Conservation (phyloP, 2,113 vertebrate genomes). For the Pionites leucogaster region DNA sequence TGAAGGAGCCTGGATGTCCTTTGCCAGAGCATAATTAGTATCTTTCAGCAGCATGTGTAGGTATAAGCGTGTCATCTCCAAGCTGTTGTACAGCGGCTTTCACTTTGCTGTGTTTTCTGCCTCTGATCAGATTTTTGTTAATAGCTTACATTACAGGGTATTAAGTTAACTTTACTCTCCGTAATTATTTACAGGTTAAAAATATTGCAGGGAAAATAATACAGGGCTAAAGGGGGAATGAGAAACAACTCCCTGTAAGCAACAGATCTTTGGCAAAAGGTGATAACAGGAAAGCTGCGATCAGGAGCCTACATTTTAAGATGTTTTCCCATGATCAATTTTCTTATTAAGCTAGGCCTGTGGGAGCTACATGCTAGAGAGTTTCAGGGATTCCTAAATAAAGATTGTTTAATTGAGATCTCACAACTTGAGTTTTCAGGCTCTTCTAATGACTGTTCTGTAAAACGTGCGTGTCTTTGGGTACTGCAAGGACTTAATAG, state of each 20-base stretch:
- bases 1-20: conserved; percentile 11
- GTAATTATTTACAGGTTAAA: conserved; percentile 63
- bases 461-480: not conserved
- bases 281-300: not conserved
- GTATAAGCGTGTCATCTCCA: not conserved
- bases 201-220: conserved; percentile 4
- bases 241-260: not conserved
- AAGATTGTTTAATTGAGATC: conserved; percentile 48
- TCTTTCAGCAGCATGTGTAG: not conserved
- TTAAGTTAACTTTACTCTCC: conserved; percentile 39
- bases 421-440: conserved; percentile 21
- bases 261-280: conserved; percentile 27
- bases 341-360: conserved; percentile 25
- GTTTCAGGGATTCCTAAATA: conserved; percentile 40
- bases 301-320: conserved; percentile 34
- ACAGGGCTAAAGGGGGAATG: not conserved
- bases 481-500: not conserved
- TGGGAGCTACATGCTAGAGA: conserved; percentile 35
- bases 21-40: conserved; percentile 64
- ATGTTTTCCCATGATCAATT: conserved; percentile 51
- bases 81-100: not conserved
- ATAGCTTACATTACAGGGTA: conserved; percentile 1
- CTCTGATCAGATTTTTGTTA: conserved; percentile 40
- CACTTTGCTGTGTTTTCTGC: not conserved
- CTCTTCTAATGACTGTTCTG: not conserved